Base-by-base conservation (phyloP, 2,888 invertebrate species). In the Lobophora halterata region DNA sequence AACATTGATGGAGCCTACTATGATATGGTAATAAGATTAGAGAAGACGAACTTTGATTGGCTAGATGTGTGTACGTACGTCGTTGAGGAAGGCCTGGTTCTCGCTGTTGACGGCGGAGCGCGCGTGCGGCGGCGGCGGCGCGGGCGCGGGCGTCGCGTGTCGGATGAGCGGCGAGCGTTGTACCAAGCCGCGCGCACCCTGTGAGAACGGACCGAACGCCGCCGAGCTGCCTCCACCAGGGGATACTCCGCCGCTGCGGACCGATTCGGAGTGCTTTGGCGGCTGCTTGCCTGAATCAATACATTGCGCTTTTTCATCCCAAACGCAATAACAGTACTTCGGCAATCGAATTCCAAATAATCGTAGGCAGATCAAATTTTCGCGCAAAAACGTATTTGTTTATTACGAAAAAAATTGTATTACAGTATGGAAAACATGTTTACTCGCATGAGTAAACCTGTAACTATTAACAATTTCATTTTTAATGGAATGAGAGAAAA, bases 61-160 rank as follows among this genome's bases (percentile, higher is more conserved):
- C n/a, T n/a, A n/a, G 21, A 16, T 0, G 92, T 90, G 71, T 95
- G 95, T 14, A 20, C 90, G 86, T 52, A 95, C 95, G 66, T 98
- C 98, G 67, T 96, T 96, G 25, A 98, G 89, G 73, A 98, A 98
- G 28, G 94, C 91, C 81, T 98, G 97, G 88, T 98, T 98, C 79
- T 98, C 98, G 0, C 92, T 90, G 71, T 95, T 95, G 43, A 93
- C 93, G 30, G 93, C 91, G 3, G 93, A 91, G 33, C 93, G 89
- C 52, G 93, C 92, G 27, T 91, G 90, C 41, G 92, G 92, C 8
- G 91, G 89, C 38, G 92, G 91, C 11, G 91, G 54, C 89, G 36
- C 90, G 85, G 50, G 90, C 82, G 35, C 90, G 3, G 91, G 91
- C 30, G 92, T 88, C 6, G 95, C 90, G 77, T 97, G 97, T 38